phyloP scores from a whole-genome alignment of 2,888 invertebrate genomes.

The Molorchus minor region DNA sequence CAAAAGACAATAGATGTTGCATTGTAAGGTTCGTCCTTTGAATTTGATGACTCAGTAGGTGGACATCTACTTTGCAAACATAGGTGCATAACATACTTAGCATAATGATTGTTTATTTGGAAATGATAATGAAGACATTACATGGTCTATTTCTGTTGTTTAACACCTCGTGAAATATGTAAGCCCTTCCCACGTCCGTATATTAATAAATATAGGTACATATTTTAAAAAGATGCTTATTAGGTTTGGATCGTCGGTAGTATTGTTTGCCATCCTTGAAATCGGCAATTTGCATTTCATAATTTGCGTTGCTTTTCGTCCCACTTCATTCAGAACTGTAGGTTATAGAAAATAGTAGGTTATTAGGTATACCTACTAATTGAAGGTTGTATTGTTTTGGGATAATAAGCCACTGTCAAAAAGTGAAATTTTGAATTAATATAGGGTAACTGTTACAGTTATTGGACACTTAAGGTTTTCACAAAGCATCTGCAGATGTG shows the following conservation, averaged over 20 bases:
- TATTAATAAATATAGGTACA: neutral
- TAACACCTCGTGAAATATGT: constrained; percentile 2
- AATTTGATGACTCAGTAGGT: neutral
- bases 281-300: constrained; percentile 6
- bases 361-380: too few relatives aligned
- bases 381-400: too few relatives aligned
- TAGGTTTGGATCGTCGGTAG: too few relatives aligned
- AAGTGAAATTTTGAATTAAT: too few relatives aligned
- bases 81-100: too few relatives aligned
- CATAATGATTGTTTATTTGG: constrained; percentile 15
- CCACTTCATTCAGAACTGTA: neutral
- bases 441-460: too few relatives aligned
- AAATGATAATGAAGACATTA: constrained; percentile 6
- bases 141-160: constrained; percentile 1
- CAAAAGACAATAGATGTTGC: neutral
- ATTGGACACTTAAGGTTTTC: too few relatives aligned
- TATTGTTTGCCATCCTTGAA: too few relatives aligned
- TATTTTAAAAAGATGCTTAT: too few relatives aligned
- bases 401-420: too few relatives aligned
- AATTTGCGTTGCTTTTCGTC: neutral
- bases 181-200: constrained; percentile 4
- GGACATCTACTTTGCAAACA: neutral
- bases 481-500: too few relatives aligned
- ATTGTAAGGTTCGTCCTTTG: constrained; percentile 14
- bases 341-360: too few relatives aligned